phyloP scores from a whole-genome alignment of 2,888 invertebrate genomes.

The Scaptomyza reducta region DNA sequence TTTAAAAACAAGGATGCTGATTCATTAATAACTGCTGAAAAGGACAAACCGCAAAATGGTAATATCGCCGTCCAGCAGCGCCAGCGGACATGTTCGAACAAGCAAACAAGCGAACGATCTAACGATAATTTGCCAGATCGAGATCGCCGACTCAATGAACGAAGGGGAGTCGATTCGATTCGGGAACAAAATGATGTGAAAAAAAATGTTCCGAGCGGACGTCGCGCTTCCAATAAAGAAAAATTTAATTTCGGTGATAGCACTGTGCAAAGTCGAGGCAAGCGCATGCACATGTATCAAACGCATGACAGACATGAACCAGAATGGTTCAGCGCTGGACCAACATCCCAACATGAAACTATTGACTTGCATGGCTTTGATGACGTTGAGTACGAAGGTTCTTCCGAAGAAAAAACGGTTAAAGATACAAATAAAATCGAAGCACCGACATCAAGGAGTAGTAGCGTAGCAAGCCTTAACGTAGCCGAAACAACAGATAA shows the following conservation, averaged over 20 bases:
- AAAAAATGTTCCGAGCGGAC: constrained; percentile 32
- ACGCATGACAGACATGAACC: constrained; percentile 88
- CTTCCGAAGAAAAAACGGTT: constrained; percentile 22
- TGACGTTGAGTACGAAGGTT: constrained; percentile 85
- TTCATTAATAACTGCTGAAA: constrained; percentile 29
- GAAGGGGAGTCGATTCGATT: constrained; percentile 62
- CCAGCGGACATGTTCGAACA: constrained; percentile 45
- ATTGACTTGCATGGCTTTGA: constrained; percentile 97
- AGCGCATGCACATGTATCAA: constrained; percentile 57
- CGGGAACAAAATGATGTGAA: constrained; percentile 68
- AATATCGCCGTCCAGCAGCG: constrained; percentile 42
- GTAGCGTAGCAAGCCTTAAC: constrained; percentile 47
- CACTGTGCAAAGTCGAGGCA: constrained; percentile 32
- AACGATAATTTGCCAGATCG: constrained; percentile 34
- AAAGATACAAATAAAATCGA: constrained; percentile 14
- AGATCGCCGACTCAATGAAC: constrained; percentile 86
- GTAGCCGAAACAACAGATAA: constrained; percentile 17
- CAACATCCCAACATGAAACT: constrained; percentile 94
- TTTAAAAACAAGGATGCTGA: constrained; percentile 72
- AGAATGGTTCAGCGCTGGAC: constrained; percentile 96
- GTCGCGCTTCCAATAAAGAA: constrained; percentile 58
- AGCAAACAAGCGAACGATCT: constrained; percentile 32
- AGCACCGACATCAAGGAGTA: constrained; percentile 28
- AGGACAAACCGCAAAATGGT: constrained; percentile 41
- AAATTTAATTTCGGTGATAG: constrained; percentile 38